Evolutionary conservation across 2,797 vertebrate species (phyloP).

Genomic region (Melanogrammus aeglefinus): DNA sequence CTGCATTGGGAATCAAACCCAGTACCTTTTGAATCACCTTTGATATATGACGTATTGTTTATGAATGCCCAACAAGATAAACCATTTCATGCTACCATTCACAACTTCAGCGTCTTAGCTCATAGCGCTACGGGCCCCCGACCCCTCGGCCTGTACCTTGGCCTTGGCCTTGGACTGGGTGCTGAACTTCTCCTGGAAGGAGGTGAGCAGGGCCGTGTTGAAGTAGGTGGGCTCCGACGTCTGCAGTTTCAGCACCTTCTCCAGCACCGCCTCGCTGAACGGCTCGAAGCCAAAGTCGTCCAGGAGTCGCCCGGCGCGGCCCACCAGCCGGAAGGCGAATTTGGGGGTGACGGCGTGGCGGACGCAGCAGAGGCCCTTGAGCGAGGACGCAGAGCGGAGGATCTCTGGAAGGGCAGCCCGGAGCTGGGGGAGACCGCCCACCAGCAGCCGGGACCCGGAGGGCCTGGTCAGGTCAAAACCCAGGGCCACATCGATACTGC

Average conservation of each 20-base stretch:
- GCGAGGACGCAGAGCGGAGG: conserved; percentile 54
- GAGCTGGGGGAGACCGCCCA: conserved; percentile 67
- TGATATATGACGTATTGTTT: background rate
- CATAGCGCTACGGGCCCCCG: background rate
- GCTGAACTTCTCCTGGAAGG: conserved; percentile 70
- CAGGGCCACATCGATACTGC: conserved; percentile 77
- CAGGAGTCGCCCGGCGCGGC: conserved; percentile 32
- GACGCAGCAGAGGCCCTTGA: conserved; percentile 75
- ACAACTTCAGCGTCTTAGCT: too few species aligned
- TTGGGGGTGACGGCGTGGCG: conserved; percentile 48
- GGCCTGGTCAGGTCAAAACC: conserved; percentile 78
- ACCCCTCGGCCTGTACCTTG: conserved; percentile 73
- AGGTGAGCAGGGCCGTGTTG: conserved; percentile 70
- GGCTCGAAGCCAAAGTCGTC: conserved; percentile 75
- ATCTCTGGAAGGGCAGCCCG: conserved; percentile 72
- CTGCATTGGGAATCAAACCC: background rate
- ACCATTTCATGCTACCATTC: too few species aligned
- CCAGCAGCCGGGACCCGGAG: conserved; percentile 28
- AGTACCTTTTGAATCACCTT: background rate
- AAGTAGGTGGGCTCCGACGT: conserved; percentile 60
- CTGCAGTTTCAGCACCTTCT: conserved; percentile 71
- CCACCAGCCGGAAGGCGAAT: conserved; percentile 67
- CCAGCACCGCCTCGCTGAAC: conserved; percentile 62
- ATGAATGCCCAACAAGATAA: background rate
- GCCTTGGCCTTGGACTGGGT: conserved; percentile 61